Evolutionary conservation across 2,113 vertebrate species (phyloP).

Genomic region (Neoarius graeffei): DNA sequence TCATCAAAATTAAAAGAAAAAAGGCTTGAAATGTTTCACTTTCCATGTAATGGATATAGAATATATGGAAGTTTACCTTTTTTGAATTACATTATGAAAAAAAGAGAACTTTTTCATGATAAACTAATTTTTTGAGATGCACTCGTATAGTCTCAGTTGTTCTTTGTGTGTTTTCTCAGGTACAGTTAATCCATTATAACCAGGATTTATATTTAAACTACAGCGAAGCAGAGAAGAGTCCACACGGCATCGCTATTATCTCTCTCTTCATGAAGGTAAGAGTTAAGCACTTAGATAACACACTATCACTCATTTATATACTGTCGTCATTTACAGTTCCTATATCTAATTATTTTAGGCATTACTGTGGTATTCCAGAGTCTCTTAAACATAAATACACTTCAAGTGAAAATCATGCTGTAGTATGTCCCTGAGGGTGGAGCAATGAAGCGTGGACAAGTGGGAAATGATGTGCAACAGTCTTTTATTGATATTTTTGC

Average conservation of each 20-base stretch:
- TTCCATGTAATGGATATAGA: no score
- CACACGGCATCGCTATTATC: conserved; percentile 91
- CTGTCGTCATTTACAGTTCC: neutral
- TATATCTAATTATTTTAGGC: neutral
- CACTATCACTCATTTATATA: neutral
- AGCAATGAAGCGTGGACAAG: no score
- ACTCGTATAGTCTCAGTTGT: neutral
- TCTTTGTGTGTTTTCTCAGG: conserved; percentile 67
- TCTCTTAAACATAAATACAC: neutral
- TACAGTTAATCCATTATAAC: conserved; percentile 95
- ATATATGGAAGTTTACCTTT: no score
- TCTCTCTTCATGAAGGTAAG: conserved; percentile 85
- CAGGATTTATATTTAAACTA: conserved; percentile 92
- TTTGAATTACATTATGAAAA: no score
- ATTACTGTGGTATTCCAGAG: neutral
- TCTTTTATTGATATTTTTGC: no score
- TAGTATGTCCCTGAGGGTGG: no score
- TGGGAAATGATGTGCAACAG: no score
- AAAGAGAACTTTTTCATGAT: no score
- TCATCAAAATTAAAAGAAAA: no score
- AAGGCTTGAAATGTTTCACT: no score
- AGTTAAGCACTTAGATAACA: conserved; percentile 16
- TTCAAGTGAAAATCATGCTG: neutral
- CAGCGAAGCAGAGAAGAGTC: conserved; percentile 90
- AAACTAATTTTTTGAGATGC: no score